Evolutionary conservation across 2,797 vertebrate species (phyloP), one percentile per base, ranked within the genome.

Genomic region (Psittacula echo): DNA sequence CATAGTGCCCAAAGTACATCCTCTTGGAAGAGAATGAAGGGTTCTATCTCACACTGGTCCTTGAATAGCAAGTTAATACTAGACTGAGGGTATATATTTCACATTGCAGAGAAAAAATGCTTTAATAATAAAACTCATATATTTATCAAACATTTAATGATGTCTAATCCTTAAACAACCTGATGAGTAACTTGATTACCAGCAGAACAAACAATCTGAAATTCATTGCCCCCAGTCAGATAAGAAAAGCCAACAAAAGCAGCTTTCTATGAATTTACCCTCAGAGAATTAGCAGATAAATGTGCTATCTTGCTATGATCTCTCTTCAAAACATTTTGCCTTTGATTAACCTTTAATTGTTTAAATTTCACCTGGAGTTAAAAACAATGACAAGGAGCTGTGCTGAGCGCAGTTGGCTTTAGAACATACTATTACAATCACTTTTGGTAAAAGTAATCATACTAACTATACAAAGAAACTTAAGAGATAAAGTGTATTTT

Each of bases 341-440:
- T 97, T 94, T 94, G 77, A 94, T 94, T 93, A 92, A 97, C 88
- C 67, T 96, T 95, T 95, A 89, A 94, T 92, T 95, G 51, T 97
- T 95, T 89, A 87, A 90, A 91, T 96, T 96, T 96, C 70, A 84
- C 12, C 32, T 84, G 34, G 45, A 90, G 51, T 84, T 74, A 53
- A 47, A 93, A 93, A 61, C 21, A 65, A n/a, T 2, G 14, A 54
- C 30, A 89, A 87, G 16, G 17, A 79, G 9, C 30, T 89, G 22
- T 26, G 39, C 23, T 73, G 44, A 92, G 60, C 18, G 72, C 13
- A 81, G 68, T 20, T 74, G 18, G 8, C 23, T 85, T 89, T 58
- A 93, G 65, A 92, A 58, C 20, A 37, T 12, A 11, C 16, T 65
- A 48, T 18, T 32, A 39, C 17, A 78, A 56, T 60, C 66, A 34